Evolutionary conservation across 1,140 invertebrate genomes (phyloP).

Genomic region (Aphaenogaster rudis): DNA sequence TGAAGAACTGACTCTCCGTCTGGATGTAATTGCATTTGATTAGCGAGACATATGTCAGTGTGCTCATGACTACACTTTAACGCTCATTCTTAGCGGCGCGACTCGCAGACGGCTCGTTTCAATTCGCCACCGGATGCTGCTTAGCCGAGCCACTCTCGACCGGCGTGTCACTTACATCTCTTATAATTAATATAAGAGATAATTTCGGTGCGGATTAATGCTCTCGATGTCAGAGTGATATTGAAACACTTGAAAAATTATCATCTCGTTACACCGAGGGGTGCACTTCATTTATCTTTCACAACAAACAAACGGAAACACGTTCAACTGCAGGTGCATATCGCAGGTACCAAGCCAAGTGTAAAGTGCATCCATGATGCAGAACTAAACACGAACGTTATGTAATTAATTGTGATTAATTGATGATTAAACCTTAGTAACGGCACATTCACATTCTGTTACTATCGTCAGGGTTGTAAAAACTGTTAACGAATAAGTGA

Average conservation of each 20-base stretch:
- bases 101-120: slow-evolving; percentile 15
- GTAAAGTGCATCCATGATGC: slow-evolving; percentile 3
- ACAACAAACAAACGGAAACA: slow-evolving; percentile 4
- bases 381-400: slow-evolving; percentile 32
- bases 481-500: slow-evolving; percentile 9
- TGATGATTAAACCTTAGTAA: slow-evolving; percentile 18
- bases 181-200: background rate
- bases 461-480: background rate
- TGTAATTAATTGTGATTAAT: slow-evolving; percentile 38
- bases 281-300: slow-evolving; percentile 15
- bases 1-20: background rate
- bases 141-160: slow-evolving; percentile 23
- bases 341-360: background rate
- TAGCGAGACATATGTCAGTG: background rate
- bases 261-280: background rate
- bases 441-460: slow-evolving; percentile 8
- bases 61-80: background rate
- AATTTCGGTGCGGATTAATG: slow-evolving; percentile 30
- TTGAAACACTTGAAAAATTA: slow-evolving; percentile 7
- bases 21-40: slow-evolving; percentile 36
- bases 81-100: background rate
- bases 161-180: background rate
- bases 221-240: background rate
- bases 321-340: background rate
- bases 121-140: background rate